Evolutionary conservation across 2,797 vertebrate genomes (phyloP).

Genomic region (Chrysocyon brachyurus): DNA sequence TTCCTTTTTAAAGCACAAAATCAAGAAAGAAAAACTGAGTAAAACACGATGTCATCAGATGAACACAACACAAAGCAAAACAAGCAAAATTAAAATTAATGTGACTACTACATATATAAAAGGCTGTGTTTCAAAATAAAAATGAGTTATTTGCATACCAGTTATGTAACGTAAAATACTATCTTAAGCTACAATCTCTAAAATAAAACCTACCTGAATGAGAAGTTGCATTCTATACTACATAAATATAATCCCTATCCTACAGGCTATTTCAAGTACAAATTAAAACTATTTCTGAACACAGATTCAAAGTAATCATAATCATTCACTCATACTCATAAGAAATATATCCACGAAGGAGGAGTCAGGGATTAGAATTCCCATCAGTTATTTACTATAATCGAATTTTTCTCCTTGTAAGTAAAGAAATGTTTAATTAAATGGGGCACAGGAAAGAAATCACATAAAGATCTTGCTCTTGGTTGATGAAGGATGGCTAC

Average conservation of each 20-base stretch:
- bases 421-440: slow-evolving; percentile 5
- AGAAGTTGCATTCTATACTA: not conserved
- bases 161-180: slow-evolving; percentile 33
- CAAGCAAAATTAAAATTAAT: slow-evolving; percentile 51
- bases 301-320: not conserved
- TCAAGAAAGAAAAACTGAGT: slow-evolving; percentile 82
- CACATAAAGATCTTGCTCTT: not conserved
- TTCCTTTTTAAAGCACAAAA: slow-evolving; percentile 82
- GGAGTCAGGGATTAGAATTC: not conserved
- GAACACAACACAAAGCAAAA: slow-evolving; percentile 67
- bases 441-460: not conserved
- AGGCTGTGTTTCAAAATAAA: slow-evolving; percentile 60
- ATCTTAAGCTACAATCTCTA: slow-evolving; percentile 17
- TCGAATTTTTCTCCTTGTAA: not conserved
- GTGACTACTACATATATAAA: not conserved
- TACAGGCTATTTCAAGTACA: not conserved
- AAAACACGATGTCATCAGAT: slow-evolving; percentile 62
- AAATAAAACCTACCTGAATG: not conserved
- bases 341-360: not conserved
- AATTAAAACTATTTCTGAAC: slow-evolving; percentile 37
- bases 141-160: slow-evolving; percentile 33
- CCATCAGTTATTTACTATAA: not conserved
- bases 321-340: not conserved
- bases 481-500: not conserved
- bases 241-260: not conserved